These are phyloP conservation scores for Bombus cullumanus DNA, from an alignment of 1,140 invertebrate species.

Conservation along the genomic window DNA sequence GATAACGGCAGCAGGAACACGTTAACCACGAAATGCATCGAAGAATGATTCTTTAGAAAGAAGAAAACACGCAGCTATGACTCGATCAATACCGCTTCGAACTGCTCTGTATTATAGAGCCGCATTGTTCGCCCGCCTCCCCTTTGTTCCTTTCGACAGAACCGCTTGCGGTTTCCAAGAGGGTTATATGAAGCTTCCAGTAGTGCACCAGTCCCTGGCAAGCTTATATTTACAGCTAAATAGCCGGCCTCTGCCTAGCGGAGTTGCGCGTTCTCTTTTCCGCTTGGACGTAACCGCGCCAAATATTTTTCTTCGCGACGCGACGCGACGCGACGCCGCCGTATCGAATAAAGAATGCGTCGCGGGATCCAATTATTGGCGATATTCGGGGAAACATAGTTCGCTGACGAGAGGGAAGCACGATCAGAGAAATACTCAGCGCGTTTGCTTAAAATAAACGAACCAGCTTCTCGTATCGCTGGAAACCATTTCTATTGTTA, in stretches of 20 bases:
- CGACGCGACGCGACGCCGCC: too few species aligned
- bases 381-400: not conserved
- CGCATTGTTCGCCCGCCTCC: not conserved
- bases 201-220: not conserved
- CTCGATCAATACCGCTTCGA: slow-evolving; percentile 34
- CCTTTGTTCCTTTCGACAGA: slow-evolving; percentile 21
- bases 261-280: not conserved
- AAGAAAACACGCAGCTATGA: slow-evolving; percentile 9
- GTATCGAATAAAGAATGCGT: not conserved
- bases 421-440: not conserved
- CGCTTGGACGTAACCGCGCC: not conserved
- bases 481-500: too few species aligned
- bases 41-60: not conserved
- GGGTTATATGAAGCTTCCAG: not conserved
- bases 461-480: not conserved
- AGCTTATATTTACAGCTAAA: slow-evolving; percentile 8
- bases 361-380: not conserved
- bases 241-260: not conserved
- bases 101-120: slow-evolving; percentile 16
- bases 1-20: not conserved
- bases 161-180: slow-evolving; percentile 23
- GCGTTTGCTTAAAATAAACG: not conserved
- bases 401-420: not conserved
- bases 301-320: slow-evolving; percentile 1
- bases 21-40: not conserved